Percentiles rank a stretch among this genome's conserved stretches.
These are phyloP conservation scores for Montipora foliosa DNA, from an alignment of 64 coral and sea anemone species.

Conservation along the genomic window DNA sequence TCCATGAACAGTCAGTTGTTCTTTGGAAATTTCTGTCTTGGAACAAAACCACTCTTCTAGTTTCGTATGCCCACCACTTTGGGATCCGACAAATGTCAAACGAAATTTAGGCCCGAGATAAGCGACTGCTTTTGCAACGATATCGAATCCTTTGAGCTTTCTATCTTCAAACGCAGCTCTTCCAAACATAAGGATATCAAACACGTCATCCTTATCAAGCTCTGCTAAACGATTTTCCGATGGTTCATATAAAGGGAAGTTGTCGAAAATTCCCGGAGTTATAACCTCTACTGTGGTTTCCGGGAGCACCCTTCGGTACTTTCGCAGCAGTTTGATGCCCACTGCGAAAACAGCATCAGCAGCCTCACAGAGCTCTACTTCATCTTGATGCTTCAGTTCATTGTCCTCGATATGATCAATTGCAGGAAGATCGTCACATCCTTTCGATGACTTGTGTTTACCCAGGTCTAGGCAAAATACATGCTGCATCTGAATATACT, in stretches of 20 bases:
- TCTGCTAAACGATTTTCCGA: too few species aligned
- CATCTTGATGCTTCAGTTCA: slow-evolving; percentile 1
- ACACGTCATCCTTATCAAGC: not conserved
- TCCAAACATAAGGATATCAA: slow-evolving; percentile 53
- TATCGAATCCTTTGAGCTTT: slow-evolving; percentile 43
- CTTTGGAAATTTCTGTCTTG: not conserved
- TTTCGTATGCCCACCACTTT: not conserved
- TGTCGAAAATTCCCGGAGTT: slow-evolving; percentile 47
- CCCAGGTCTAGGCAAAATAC: slow-evolving; percentile 40
- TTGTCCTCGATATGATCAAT: not conserved
- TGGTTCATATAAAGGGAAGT: not conserved
- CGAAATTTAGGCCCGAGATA: not conserved
- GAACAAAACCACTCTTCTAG: not conserved
- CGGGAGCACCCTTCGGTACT: not conserved
- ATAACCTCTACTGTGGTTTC: not conserved
- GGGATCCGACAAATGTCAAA: slow-evolving; percentile 43
- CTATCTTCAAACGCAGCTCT: slow-evolving; percentile 35
- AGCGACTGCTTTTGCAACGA: slow-evolving; percentile 23
- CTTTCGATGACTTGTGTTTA: slow-evolving; percentile 23
- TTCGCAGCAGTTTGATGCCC: not conserved
- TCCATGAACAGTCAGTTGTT: slow-evolving; percentile 3
- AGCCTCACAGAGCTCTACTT: slow-evolving; percentile 31
- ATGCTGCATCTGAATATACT: slow-evolving; percentile 50
- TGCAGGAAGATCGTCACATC: not conserved
- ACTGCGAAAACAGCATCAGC: slow-evolving; percentile 48